Evolutionary conservation across 2,113 vertebrate genomes (phyloP), one percentile per base, ranked within the genome.

Genomic region (Gallinago paraguaiae): DNA sequence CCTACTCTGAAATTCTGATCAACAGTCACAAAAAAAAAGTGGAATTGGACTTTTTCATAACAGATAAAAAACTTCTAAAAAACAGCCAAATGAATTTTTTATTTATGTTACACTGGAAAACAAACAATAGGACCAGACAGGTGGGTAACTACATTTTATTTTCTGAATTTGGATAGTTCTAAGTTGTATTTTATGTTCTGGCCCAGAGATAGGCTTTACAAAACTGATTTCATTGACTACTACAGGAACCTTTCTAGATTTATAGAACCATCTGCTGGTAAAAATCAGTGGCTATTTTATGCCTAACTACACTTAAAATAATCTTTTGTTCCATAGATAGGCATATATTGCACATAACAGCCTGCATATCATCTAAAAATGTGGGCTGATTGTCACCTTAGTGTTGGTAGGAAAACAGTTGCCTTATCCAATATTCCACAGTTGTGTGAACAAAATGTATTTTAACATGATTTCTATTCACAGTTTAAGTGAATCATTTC

Each of bases 251-350:
- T 87, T 59, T 59, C 41, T 83, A 90, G 82, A 97, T 89, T 88
- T 95, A 91, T 25, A 89, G 27, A 74, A 81, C 72, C 82, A 65
- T 76, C 81, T 95, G 77, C 90, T 95, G 88, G 53, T 53, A 86
- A 63, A 92, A 88, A 91, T 50, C 84, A 86, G 59, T 22, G 14
- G 78, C 82, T 95, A 92, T 91, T 96, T 90, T 93, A 96, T 84
- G 74, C 86, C 84, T 94, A 96, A 95, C 63, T 88, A 75, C 91
- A 94, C 46, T 48, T 72, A 78, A 83, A 94, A 95, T 96, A 92
- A 82, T 90, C 60, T 92, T 94, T 94, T 95, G 82, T 88, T 95
- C 91, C 80, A 95, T 45, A 92, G 51, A 86, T 94, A 92, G 70
- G 76, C 75, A 93, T 84, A 72, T 61, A 82, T 82, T 80, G 61